Conservation (phyloP, 2,113 vertebrate genomes). For the Rhynchopsitta pachyrhyncha region DNA sequence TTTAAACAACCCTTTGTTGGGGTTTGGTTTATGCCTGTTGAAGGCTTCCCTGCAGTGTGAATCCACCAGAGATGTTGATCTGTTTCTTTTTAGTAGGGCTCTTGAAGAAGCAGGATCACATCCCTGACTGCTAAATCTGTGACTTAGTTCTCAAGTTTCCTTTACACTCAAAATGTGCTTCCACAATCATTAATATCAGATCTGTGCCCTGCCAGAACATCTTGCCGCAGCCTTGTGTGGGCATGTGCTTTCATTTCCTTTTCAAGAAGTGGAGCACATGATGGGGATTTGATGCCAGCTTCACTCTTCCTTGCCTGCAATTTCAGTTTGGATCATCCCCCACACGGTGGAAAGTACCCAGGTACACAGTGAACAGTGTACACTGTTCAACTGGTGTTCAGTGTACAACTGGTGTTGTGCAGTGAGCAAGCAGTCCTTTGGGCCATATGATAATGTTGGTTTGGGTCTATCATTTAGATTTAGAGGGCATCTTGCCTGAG, state of each 20-base stretch:
- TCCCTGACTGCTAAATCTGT: not conserved
- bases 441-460: not conserved
- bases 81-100: not conserved
- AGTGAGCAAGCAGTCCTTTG: not conserved
- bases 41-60: not conserved
- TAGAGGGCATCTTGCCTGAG: not conserved
- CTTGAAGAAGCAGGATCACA: not conserved
- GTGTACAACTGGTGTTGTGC: too few species aligned
- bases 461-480: not conserved
- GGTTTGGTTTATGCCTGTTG: not conserved
- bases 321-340: not conserved
- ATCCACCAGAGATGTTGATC: not conserved
- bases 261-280: not conserved
- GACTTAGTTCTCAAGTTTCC: not conserved
- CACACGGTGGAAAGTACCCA: not conserved
- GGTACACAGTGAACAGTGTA: not conserved
- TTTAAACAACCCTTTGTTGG: not conserved
- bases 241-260: not conserved
- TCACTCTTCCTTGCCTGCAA: not conserved
- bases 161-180: not conserved
- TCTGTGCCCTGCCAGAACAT: not conserved
- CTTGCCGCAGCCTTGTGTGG: not conserved
- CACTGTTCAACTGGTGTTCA: too few species aligned
- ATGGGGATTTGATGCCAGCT: not conserved
- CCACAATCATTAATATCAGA: too few species aligned